A percentile compares a stretch with the other conserved stretches of the same genome.
Evolutionary conservation across 2,888 invertebrate genomes (phyloP).

Genomic region (Ennomos erosarius): DNA sequence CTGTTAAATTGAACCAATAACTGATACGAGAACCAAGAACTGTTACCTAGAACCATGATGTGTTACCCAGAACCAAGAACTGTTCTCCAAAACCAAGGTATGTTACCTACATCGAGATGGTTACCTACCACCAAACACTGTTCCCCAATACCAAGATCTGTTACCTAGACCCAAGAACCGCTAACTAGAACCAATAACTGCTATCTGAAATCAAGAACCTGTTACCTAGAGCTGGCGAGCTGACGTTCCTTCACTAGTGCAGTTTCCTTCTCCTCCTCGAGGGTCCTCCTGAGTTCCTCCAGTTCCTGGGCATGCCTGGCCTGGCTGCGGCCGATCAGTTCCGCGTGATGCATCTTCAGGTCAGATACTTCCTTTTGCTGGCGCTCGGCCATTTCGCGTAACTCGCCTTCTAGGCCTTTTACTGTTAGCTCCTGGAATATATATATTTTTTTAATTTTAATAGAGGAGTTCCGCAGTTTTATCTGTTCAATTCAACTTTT

Average conservation of each 20-base stretch:
- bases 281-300: conserved; percentile 84
- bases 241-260: conserved; percentile 77
- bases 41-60: not conserved
- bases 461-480: too few relatives aligned
- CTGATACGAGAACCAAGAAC: too few relatives aligned
- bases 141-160: too few relatives aligned
- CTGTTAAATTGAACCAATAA: too few relatives aligned
- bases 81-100: not conserved
- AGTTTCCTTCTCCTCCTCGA: conserved; percentile 73
- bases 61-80: not conserved
- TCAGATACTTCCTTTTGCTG: conserved; percentile 88
- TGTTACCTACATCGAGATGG: too few relatives aligned
- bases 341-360: conserved; percentile 74
- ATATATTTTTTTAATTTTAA: not conserved
- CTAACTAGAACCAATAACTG: too few relatives aligned
- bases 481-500: too few relatives aligned
- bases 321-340: conserved; percentile 68
- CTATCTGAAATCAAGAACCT: not conserved
- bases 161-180: not conserved
- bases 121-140: too few relatives aligned
- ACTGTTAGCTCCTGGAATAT: conserved; percentile 89
- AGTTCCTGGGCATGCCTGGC: conserved; percentile 73
- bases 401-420: conserved; percentile 94
- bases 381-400: conserved; percentile 90
- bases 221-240: conserved; percentile 57